A percentile compares a stretch with the other conserved stretches of the same genome.
These are phyloP conservation scores for Napeogenes inachia DNA, from an alignment of 2,888 invertebrate species.

Conservation along the genomic window DNA sequence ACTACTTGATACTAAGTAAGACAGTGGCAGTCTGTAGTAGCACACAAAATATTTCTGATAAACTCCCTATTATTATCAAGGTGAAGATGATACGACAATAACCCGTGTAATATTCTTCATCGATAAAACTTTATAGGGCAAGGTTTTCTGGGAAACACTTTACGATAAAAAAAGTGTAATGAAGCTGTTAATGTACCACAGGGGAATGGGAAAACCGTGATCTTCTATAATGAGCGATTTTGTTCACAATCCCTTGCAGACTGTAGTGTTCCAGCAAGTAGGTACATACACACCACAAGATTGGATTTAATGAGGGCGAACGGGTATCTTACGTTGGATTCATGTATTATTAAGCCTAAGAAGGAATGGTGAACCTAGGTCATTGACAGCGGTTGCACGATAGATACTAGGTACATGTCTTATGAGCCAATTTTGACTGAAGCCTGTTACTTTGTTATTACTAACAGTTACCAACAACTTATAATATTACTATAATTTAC, in stretches of 20 bases:
- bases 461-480: constrained; percentile 19
- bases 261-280: constrained; percentile 6
- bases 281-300: constrained; percentile 12
- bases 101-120: not conserved
- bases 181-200: constrained; percentile 21
- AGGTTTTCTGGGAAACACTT: constrained; percentile 14
- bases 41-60: not conserved
- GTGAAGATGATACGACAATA: not conserved
- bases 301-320: constrained; percentile 64
- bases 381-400: constrained; percentile 62
- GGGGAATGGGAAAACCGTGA: constrained; percentile 25
- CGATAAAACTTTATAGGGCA: not conserved
- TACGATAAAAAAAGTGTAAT: constrained; percentile 18
- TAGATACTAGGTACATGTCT: constrained; percentile 35
- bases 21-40: not conserved
- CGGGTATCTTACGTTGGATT: constrained; percentile 62
- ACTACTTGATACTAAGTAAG: not conserved
- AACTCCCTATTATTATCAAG: constrained; percentile 1
- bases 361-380: constrained; percentile 67
- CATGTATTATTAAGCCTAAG: constrained; percentile 74
- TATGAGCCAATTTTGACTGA: constrained; percentile 33
- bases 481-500: constrained; percentile 7
- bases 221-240: constrained; percentile 25
- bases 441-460: constrained; percentile 25
- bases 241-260: constrained; percentile 23